phyloP scores from a whole-genome alignment of 2,797 vertebrate species.

The Etheostoma perlongum region DNA sequence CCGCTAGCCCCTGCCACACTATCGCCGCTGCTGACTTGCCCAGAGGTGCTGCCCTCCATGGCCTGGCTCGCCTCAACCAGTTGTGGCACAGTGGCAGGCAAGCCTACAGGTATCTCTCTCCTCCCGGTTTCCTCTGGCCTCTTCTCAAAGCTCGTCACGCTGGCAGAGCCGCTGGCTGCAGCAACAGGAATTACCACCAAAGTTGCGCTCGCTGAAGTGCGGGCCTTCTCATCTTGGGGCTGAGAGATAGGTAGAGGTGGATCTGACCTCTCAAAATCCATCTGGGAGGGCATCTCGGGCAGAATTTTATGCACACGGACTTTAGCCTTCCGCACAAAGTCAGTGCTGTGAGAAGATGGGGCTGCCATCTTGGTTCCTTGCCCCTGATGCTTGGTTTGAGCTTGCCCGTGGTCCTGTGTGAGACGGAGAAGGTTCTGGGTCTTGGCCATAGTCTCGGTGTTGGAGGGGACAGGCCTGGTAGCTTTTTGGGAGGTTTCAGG shows the following conservation, averaged over 20 bases:
- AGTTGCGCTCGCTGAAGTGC: slow-evolving; percentile 64
- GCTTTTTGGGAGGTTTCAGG: slow-evolving; percentile 93
- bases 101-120: slow-evolving; percentile 64
- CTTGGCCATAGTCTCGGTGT: slow-evolving; percentile 93
- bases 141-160: slow-evolving; percentile 67
- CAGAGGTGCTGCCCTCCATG: slow-evolving; percentile 73
- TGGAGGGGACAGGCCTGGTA: slow-evolving; percentile 91
- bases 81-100: slow-evolving; percentile 77
- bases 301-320: slow-evolving; percentile 89
- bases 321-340: slow-evolving; percentile 97
- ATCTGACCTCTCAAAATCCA: slow-evolving; percentile 78
- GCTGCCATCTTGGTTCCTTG: slow-evolving; percentile 84
- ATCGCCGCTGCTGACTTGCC: slow-evolving; percentile 73
- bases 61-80: slow-evolving; percentile 77
- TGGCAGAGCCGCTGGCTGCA: slow-evolving; percentile 42
- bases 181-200: slow-evolving; percentile 46
- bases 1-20: slow-evolving; percentile 73
- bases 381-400: slow-evolving; percentile 58
- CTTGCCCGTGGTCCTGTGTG: slow-evolving; percentile 59
- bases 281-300: slow-evolving; percentile 73
- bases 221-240: slow-evolving; percentile 78
- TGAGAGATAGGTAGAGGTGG: slow-evolving; percentile 83
- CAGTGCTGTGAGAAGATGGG: slow-evolving; percentile 85
- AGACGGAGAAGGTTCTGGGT: slow-evolving; percentile 81
- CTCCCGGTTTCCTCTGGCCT: slow-evolving; percentile 59